phyloP scores from a whole-genome alignment of 2,888 invertebrate species.

The Melieria crassipennis region DNA sequence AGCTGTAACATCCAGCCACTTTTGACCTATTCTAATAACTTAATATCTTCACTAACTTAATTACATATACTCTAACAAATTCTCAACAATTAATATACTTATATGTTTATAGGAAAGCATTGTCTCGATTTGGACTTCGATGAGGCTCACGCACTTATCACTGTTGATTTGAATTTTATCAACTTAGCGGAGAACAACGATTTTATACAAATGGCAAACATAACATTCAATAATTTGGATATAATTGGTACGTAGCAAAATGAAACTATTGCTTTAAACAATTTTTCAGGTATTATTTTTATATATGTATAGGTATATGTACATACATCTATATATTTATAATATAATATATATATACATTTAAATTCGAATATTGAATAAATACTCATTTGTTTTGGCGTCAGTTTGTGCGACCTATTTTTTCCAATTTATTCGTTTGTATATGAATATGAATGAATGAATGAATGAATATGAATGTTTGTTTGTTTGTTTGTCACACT shows the following conservation, averaged over 20 bases:
- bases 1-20: no score
- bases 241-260: conserved; percentile 76
- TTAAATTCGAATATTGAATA: background rate
- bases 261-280: conserved; percentile 48
- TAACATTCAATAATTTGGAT: conserved; percentile 93
- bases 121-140: conserved; percentile 43
- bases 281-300: no score
- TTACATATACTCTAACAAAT: no score
- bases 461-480: no score
- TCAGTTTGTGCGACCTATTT: background rate
- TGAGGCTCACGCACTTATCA: conserved; percentile 79
- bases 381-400: background rate
- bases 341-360: background rate
- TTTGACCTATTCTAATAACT: no score
- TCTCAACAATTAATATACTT: background rate
- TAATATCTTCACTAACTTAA: no score
- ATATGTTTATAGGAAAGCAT: conserved; percentile 4
- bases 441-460: background rate
- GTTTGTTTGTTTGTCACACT: no score
- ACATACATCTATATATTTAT: background rate
- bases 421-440: background rate
- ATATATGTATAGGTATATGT: no score
- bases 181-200: conserved; percentile 62
- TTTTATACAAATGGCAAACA: conserved; percentile 79
- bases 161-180: conserved; percentile 83